Base-by-base conservation (phyloP, 30 jellyfish, hydroid and myxozoan species). In the Pseudorhiza aurosa region DNA sequence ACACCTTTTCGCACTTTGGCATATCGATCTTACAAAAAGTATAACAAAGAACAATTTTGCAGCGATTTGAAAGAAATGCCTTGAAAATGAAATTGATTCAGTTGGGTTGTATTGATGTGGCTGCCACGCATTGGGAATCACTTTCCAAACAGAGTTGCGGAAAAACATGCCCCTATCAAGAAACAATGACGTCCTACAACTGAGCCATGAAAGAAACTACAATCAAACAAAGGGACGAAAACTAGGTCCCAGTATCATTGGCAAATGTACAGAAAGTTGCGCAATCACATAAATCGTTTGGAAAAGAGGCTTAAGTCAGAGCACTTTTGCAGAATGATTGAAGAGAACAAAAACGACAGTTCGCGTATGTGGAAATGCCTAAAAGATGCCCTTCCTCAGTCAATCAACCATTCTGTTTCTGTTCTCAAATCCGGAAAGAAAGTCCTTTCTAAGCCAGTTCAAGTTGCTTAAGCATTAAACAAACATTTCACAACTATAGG, bases 151-250 rank as follows among this genome's bases (percentile, higher is more conserved):
- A n/a, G n/a, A n/a, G n/a, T n/a, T n/a, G n/a, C n/a, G n/a, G n/a
- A n/a, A n/a, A n/a, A n/a, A n/a, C n/a, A n/a, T n/a, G n/a, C n/a
- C n/a, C n/a, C n/a, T n/a, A n/a, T n/a, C n/a, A n/a, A n/a, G n/a
- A n/a, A n/a, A n/a, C n/a, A 30, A 55, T 30, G 77, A 75, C 35
- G 77, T 77, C 72, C 82, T 77, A 1, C 30, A 77, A 36, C 72
- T 77, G 90, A 77, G 82, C 37, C 84, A 58, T 49, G 84, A 77
- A 77, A 77, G 90, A 77, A 22, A 58, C 84, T 77, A 77, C 84
- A 70, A 77, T 59, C 84, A 60, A 58, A 77, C 72, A 21, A 77
- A 77, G 72, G 90, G 30, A 82, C 14, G 44, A 58, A 55, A 75
- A 33, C 84, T 9, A 75, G 45, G 35, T 55, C 81, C 84, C 81